Base-by-base conservation (phyloP, 2,113 vertebrate genomes). In the Scalopus aquaticus region DNA sequence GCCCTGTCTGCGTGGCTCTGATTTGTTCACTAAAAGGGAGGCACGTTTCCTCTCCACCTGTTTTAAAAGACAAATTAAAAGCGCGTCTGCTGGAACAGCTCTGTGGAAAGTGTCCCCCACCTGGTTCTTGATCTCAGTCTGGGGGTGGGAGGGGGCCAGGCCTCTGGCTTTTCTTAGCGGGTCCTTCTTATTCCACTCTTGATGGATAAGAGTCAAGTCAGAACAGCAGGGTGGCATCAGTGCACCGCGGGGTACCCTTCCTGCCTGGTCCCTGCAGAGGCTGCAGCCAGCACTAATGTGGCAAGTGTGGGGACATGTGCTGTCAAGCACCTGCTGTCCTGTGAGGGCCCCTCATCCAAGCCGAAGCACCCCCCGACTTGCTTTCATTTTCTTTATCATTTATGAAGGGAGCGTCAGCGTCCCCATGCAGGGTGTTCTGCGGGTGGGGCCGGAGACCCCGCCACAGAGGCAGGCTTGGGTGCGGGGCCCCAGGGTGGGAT, bases 361-460 rank as follows among this genome's bases (percentile, higher is more conserved):
- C 81, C 62, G n/a, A 60, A 44, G 86, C 0, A 22, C 35, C 5
- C 11, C 19, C 37, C 28, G 37, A 24, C 46, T 88, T 35, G 20
- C 67, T 88, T 92, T 93, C 72, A 5, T 76, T 87, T 88, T 46
- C 92, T 46, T 58, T 95, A 72, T 58, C 67, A 11, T 56, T 49
- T 46, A 37, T 44, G 7, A 15, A 60, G 69, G 64, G 62, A 8
- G 46, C 49, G 64, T 69, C 73, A 1, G 22, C 46, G 86, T 42
- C 35, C 51, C 37, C 0, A 0, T 2, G 49, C 49, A 10, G 0
- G 13, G 3, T 35, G 5, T 20, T 65, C 44, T 2, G 1, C 24
- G 44, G n/a, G 58, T 9, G 16, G 5, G 17, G 20, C 3, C 2
- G 12, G 42, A 5, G 44, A 22, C 76, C 49, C 2, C 26, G 58